phyloP scores from a whole-genome alignment of 1,140 invertebrate genomes.

The Polypedilum pembai region DNA sequence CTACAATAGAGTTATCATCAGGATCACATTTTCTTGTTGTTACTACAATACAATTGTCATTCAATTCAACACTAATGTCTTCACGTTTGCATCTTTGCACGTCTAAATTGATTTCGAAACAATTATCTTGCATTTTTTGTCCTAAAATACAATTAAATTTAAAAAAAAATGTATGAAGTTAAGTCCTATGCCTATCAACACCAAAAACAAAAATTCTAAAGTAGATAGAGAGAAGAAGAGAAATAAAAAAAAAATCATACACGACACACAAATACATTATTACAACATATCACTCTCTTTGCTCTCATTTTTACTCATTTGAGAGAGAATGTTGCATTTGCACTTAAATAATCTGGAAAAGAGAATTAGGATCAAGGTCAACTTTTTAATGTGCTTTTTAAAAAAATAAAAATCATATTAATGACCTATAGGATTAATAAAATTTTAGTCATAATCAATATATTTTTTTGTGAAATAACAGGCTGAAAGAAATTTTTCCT shows the following conservation, averaged over 20 bases:
- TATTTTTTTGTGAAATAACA: no score
- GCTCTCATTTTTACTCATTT: no score
- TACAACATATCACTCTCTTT: no score
- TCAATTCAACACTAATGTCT: background rate
- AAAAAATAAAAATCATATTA: no score
- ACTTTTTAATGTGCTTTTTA: no score
- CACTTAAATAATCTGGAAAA: no score
- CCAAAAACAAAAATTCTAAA: background rate
- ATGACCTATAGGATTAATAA: no score
- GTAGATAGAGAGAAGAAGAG: background rate
- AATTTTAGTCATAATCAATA: no score
- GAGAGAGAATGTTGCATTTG: no score
- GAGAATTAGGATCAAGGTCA: no score
- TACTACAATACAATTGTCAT: background rate
- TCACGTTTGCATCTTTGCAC: background rate
- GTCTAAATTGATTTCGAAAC: constrained; percentile 14
- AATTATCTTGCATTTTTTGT: background rate
- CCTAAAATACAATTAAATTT: background rate
- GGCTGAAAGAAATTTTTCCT: no score
- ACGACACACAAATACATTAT: no score
- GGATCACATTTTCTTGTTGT: background rate
- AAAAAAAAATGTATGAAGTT: background rate
- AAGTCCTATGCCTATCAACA: background rate
- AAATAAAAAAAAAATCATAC: background rate
- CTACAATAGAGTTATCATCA: background rate